Evolutionary conservation across 53 echinoderm and acorn worm genomes (phyloP), one percentile per base, ranked within the genome.

Genomic region (Luidia sarsii): DNA sequence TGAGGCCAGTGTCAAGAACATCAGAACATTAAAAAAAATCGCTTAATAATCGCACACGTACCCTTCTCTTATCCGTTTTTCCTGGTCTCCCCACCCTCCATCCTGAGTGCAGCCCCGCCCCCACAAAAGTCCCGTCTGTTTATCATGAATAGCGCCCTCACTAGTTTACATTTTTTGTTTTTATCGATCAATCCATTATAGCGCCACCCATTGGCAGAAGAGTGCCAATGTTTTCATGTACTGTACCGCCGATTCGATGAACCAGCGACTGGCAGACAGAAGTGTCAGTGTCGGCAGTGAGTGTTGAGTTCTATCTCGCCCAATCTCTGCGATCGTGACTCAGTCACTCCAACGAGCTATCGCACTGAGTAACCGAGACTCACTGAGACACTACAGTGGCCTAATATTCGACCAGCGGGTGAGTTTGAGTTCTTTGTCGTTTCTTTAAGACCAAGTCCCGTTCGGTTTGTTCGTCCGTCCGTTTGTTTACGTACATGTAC

Each of bases 251-350:
- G 41, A 41, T 6, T 41, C 41, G 41, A 41, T 7, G 41, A 41
- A 11, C 41, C 11, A 41, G 41, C 41, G 6, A 41, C 6, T 41
- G 6, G 6, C 6, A 6, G 6, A 7, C 41, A 71, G 33, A 18
- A n/a, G n/a, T n/a, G n/a, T 71, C 2, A 21, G 11, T 16, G 34
- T 7, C 35, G 16, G 7, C 37, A 33, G 36, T 8, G 33, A 50
- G 52, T 31, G n/a, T 34, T 19, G 31, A 29, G 31, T 61, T 61
- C 60, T 61, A 77, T 77, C 77, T 41, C 46, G 4, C 32, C 31
- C 31, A 61, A 77, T 77, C 77, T 25, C 29, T 39, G 61, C 77
- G 43, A 77, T 77, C 77, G 39, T 56, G 19, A 8, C 13, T 13
- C 43, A 22, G 28, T 60, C 18, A 13, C 48, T 46, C 33, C 29